These are phyloP conservation scores for Pedetes capensis DNA, from an alignment of 2,113 vertebrate genomes.

Conservation along the genomic window DNA sequence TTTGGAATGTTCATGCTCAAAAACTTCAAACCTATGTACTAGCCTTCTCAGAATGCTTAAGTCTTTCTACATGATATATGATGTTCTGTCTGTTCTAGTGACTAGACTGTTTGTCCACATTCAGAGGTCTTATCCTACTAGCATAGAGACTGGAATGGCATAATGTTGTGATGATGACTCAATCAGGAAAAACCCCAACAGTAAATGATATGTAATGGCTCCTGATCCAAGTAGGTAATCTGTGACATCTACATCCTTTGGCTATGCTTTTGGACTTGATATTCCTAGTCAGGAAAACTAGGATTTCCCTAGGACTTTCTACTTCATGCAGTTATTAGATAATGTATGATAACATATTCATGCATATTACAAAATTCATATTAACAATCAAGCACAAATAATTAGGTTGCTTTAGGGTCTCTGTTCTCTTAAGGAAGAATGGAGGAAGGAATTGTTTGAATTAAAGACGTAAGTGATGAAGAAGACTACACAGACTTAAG, in stretches of 20 bases:
- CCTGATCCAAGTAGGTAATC: too few relatives aligned
- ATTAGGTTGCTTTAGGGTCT: neutral
- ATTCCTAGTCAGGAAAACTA: neutral
- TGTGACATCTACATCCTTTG: too few relatives aligned
- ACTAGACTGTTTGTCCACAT: neutral
- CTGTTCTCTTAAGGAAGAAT: neutral
- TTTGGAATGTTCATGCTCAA: neutral
- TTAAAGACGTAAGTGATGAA: neutral
- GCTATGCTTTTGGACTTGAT: neutral
- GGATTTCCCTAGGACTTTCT: neutral
- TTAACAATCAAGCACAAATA: neutral
- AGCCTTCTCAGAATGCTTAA: neutral
- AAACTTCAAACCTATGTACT: neutral
- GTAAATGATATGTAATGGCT: neutral
- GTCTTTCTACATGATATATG: neutral
- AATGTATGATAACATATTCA: neutral
- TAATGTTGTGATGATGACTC: neutral
- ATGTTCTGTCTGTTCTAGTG: neutral
- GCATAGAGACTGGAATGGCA: neutral
- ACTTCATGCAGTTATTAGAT: neutral
- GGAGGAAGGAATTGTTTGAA: neutral
- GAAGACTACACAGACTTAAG: neutral
- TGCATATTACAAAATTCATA: neutral
- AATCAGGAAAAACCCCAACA: neutral
- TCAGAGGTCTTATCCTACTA: neutral